Evolutionary conservation across 2,888 invertebrate genomes (phyloP).

Genomic region (Frankliniella fusca): DNA sequence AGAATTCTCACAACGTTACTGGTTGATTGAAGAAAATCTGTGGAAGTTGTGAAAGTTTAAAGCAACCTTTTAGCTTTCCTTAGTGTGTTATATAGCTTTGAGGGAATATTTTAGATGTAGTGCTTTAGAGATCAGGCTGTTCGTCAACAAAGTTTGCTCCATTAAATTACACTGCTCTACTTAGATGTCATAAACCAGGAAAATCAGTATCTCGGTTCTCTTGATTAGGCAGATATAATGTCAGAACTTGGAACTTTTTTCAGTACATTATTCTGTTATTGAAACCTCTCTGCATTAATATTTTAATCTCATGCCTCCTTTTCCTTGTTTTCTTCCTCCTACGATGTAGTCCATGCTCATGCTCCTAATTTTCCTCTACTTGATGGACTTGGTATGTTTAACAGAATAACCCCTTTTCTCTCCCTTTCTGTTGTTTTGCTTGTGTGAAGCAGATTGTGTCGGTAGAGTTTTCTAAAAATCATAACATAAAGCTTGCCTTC

Average conservation of each 20-base stretch:
- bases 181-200: no score
- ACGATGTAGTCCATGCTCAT: conserved; percentile 39
- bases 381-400: conserved; percentile 42
- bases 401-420: conserved; percentile 7
- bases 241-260: not conserved
- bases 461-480: not conserved
- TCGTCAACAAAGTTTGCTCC: no score
- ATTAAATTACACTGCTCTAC: no score
- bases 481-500: not conserved
- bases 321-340: conserved; percentile 27
- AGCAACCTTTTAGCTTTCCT: no score
- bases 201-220: conserved; percentile 34
- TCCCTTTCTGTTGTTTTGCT: not conserved
- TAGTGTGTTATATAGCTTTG: no score
- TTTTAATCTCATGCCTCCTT: conserved; percentile 16
- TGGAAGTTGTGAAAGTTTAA: no score
- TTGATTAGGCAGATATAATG: conserved; percentile 33
- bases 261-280: conserved; percentile 19
- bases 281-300: not conserved
- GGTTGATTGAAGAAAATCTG: no score
- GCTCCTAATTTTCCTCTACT: conserved; percentile 42
- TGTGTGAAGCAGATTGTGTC: not conserved
- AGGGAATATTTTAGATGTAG: no score
- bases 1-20: no score
- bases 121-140: no score